Conservation (phyloP, 64 coral and sea anemone species). For the Porites lutea region DNA sequence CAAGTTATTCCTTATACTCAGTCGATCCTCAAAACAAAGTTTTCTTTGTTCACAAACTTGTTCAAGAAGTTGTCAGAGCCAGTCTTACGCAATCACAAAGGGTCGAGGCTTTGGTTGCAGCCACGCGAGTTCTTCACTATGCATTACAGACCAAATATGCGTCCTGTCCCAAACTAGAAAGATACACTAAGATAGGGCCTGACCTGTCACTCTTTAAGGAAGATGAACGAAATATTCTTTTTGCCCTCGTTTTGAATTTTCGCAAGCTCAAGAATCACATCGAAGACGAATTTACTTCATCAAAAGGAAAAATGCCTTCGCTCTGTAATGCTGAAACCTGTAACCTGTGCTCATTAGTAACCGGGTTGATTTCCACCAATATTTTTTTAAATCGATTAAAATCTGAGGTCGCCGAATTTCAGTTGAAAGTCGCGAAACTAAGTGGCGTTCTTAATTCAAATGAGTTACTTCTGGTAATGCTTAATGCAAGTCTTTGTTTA, state of each 20-base stretch:
- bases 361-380: not conserved
- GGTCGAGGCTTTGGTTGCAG: not conserved
- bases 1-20: too few relatives aligned
- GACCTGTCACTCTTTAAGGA: not conserved
- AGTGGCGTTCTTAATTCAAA: not conserved
- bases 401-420: not conserved
- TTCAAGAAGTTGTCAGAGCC: slow-evolving; percentile 47
- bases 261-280: slow-evolving; percentile 3
- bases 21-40: too few relatives aligned
- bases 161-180: too few relatives aligned
- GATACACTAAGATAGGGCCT: not conserved
- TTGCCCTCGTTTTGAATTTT: not conserved
- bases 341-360: not conserved
- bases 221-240: not conserved
- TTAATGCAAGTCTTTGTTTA: not conserved
- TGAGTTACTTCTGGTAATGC: not conserved
- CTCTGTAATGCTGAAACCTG: not conserved
- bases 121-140: slow-evolving; percentile 20
- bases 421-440: not conserved
- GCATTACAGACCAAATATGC: not conserved
- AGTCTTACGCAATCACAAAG: not conserved
- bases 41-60: not conserved
- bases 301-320: not conserved
- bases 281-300: not conserved
- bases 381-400: not conserved